Base-by-base conservation (phyloP, 1,140 invertebrate species). In the Sitophilus oryzae region DNA sequence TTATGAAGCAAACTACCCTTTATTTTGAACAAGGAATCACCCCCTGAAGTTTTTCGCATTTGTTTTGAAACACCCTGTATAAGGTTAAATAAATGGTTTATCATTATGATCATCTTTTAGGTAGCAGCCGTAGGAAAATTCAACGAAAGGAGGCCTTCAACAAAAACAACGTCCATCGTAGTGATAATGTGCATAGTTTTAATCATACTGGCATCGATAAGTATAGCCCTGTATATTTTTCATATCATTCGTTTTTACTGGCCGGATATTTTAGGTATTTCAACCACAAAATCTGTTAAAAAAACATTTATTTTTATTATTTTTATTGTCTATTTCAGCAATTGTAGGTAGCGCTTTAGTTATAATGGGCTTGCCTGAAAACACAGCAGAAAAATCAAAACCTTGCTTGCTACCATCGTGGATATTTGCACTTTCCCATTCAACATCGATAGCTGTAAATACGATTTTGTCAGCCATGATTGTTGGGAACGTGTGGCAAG, bases 101-200 rank as follows among this genome's bases (percentile, higher is more conserved):
- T n/a, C n/a, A n/a, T n/a, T n/a, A n/a, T n/a, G n/a, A n/a, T n/a
- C n/a, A n/a, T n/a, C n/a, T 54, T 50, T 18, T 9, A 60, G 58
- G 59, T 55, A 10, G 41, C 56, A 3, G 49, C 56, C 11, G 45
- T 55, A 1, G 53, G 52, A 30, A 60, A 60, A 48, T 60, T 60
- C 22, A 44, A 52, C 45, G 52, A 58, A 22, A 46, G 21, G 18
- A 47, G 36, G 20, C 51, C 38, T 8, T 52, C 60, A 6, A 62
- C 60, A 6, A 55, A 38, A 50, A 22, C 50, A 11, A 56, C 60
- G 9, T 56, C 49, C 11, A 37, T 35, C 14, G 45, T 59, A 15
- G 56, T 54, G n/a, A 42, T 51, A 5, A 20, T 48, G 22, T 58
- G 52, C 34, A 14, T 59, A 23, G 40, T 56, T 34, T 23, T 48